These are phyloP conservation scores for Coryphaenoides rupestris DNA, from an alignment of 2,113 vertebrate species.

Conservation along the genomic window DNA sequence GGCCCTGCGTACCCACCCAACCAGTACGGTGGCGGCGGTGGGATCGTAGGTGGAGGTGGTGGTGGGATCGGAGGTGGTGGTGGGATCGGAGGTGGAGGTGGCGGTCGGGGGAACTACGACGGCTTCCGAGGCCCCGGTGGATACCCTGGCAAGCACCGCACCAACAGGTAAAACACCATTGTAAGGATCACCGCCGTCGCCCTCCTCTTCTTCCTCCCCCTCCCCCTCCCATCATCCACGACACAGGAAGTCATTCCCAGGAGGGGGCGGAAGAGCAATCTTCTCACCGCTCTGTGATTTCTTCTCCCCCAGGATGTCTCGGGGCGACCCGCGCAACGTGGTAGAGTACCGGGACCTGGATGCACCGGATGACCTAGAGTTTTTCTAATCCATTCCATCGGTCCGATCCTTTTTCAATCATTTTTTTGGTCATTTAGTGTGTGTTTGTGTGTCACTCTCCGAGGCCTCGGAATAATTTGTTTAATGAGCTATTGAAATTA, in stretches of 20 bases:
- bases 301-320: constrained; percentile 77
- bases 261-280: too few relatives aligned
- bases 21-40: constrained; percentile 77
- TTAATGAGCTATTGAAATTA: constrained; percentile 12
- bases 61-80: background rate
- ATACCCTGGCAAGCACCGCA: constrained; percentile 86
- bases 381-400: constrained; percentile 73
- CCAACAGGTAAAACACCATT: constrained; percentile 75
- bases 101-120: constrained; percentile 83
- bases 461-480: constrained; percentile 36
- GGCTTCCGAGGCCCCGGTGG: constrained; percentile 86
- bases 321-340: constrained; percentile 87
- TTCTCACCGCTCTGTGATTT: background rate
- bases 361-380: constrained; percentile 88
- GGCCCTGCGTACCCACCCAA: constrained; percentile 84
- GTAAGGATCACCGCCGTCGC: constrained; percentile 30
- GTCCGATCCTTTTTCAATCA: constrained; percentile 15
- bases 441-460: too few relatives aligned
- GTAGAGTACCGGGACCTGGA: constrained; percentile 90
- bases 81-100: background rate
- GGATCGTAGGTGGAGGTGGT: too few relatives aligned
- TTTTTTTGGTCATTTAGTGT: background rate
- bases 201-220: background rate
- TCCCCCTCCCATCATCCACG: background rate
- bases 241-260: too few relatives aligned